phyloP scores from a whole-genome alignment of 1,140 invertebrate species.

The Dinoponera quadriceps region DNA sequence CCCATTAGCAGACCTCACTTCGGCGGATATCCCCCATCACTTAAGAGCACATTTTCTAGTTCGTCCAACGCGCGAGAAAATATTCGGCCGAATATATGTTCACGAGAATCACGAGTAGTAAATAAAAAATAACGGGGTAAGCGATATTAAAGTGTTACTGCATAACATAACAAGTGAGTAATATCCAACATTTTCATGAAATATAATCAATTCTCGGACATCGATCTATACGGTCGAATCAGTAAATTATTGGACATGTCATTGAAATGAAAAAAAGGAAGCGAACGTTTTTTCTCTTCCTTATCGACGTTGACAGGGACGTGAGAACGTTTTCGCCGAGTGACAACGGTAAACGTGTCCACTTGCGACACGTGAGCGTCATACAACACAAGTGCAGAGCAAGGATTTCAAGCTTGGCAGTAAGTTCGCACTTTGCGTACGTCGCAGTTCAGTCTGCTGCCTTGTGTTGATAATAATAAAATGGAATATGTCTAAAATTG shows the following conservation, averaged over 20 bases:
- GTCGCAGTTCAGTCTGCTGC: not conserved
- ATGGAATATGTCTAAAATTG: not conserved
- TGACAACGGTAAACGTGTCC: not conserved
- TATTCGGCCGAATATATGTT: not conserved
- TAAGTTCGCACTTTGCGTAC: slow-evolving; percentile 3
- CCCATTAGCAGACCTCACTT: not conserved
- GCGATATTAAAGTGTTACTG: not conserved
- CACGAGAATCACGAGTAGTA: not conserved
- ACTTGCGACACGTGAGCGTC: not conserved
- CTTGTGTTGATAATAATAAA: slow-evolving; percentile 29
- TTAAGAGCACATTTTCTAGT: not conserved
- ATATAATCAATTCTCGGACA: too few relatives aligned
- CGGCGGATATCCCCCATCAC: not conserved
- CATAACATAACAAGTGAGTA: not conserved
- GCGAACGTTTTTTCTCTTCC: not conserved
- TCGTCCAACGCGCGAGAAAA: not conserved
- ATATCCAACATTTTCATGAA: too few relatives aligned
- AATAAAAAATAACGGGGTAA: not conserved
- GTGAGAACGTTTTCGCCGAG: not conserved
- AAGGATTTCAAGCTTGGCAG: slow-evolving; percentile 9
- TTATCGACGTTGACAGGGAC: not conserved
- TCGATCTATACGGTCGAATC: too few relatives aligned
- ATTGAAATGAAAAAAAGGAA: too few relatives aligned
- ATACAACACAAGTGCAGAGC: slow-evolving; percentile 6
- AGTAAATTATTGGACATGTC: too few relatives aligned